Conservation (phyloP, 2,888 invertebrate species). For the Lamellibrachia satsuma region DNA sequence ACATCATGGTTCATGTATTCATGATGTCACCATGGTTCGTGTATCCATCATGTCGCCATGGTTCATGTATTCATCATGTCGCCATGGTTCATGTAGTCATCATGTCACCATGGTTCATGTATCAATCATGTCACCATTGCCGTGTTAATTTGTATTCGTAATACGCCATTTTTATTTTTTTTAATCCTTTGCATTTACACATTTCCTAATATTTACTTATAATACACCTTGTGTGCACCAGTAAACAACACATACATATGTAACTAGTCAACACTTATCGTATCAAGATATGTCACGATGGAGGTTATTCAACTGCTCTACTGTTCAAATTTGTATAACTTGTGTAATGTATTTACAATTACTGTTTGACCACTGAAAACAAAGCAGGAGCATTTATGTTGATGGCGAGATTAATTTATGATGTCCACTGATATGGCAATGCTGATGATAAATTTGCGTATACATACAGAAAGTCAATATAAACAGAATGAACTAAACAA, state of each 20-base stretch:
- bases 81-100: too few relatives aligned
- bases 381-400: neutral
- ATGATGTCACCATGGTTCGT: too few relatives aligned
- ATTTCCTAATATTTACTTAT: neutral
- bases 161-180: neutral
- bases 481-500: neutral
- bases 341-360: neutral
- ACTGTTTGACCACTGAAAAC: neutral
- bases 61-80: too few relatives aligned
- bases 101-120: too few relatives aligned
- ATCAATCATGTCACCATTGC: neutral
- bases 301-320: neutral
- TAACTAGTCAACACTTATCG: neutral
- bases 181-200: neutral
- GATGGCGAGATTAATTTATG: neutral
- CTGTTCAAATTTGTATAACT: conserved; percentile 17
- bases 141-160: neutral
- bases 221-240: neutral
- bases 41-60: too few relatives aligned
- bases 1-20: too few relatives aligned
- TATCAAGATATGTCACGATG: neutral
- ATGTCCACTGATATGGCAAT: neutral
- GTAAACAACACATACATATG: neutral
- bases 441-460: neutral
- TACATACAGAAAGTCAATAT: conserved; percentile 1